Evolutionary conservation across 2,113 vertebrate genomes (phyloP).

Genomic region (Pitta sordida): DNA sequence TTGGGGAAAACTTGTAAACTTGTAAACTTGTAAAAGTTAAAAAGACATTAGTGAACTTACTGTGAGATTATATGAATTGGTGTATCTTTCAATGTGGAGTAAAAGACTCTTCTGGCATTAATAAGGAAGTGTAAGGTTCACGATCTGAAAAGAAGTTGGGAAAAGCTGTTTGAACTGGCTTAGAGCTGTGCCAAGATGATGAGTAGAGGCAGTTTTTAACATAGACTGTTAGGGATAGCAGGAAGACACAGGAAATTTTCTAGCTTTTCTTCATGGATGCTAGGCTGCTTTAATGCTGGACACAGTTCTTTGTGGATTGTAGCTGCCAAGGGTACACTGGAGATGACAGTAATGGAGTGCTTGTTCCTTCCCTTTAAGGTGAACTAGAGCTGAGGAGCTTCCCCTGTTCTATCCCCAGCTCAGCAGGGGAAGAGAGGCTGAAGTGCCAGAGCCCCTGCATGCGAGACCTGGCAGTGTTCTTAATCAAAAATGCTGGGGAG

Average conservation of each 20-base stretch:
- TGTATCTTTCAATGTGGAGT: background rate
- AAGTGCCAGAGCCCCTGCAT: background rate
- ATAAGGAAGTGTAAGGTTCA: background rate
- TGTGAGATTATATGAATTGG: background rate
- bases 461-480: accelerated
- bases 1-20: background rate
- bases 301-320: accelerated
- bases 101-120: background rate
- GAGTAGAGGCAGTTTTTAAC: background rate
- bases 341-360: background rate
- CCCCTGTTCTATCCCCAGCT: background rate
- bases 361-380: accelerated
- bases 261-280: background rate
- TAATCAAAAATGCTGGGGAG: background rate
- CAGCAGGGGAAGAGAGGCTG: background rate
- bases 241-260: background rate
- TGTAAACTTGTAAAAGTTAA: background rate
- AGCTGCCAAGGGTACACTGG: background rate
- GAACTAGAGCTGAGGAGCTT: background rate
- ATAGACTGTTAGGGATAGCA: background rate
- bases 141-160: background rate
- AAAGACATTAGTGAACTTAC: background rate
- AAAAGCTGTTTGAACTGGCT: background rate
- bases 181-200: background rate
- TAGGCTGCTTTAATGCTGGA: background rate